These are phyloP conservation scores for Archocentrus centrarchus DNA, from an alignment of 2,113 vertebrate species.

Conservation along the genomic window DNA sequence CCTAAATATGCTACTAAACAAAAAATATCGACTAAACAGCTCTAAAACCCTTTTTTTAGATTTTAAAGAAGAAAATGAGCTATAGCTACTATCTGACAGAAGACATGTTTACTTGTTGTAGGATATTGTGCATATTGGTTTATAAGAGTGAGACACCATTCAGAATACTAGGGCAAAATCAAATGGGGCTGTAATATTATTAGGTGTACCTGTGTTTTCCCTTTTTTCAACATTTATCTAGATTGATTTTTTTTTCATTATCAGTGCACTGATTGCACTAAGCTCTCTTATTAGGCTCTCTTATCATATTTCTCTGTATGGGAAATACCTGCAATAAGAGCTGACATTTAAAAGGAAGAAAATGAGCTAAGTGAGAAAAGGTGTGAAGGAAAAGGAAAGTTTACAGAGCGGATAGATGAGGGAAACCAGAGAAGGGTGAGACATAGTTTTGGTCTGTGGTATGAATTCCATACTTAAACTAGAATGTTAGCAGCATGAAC, in stretches of 20 bases:
- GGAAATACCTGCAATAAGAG: neutral
- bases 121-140: neutral
- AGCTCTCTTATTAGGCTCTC: no score
- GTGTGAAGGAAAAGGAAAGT: constrained; percentile 23
- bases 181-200: neutral
- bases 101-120: neutral
- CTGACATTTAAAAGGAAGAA: neutral
- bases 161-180: neutral
- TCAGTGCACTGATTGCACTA: no score
- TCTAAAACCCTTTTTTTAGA: no score
- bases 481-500: constrained; percentile 42
- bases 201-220: neutral
- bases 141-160: neutral
- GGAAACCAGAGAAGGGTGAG: constrained; percentile 51
- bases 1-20: no score
- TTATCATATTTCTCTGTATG: neutral
- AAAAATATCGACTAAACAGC: no score
- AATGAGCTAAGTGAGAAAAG: constrained; percentile 28
- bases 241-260: neutral
- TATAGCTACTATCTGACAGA: no score
- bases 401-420: constrained; percentile 4
- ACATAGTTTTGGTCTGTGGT: constrained; percentile 69
- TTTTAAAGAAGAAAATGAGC: no score
- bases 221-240: neutral
- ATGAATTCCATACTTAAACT: constrained; percentile 50